Evolutionary conservation across 2,888 invertebrate species (phyloP).

Genomic region (Steromphala cineraria): DNA sequence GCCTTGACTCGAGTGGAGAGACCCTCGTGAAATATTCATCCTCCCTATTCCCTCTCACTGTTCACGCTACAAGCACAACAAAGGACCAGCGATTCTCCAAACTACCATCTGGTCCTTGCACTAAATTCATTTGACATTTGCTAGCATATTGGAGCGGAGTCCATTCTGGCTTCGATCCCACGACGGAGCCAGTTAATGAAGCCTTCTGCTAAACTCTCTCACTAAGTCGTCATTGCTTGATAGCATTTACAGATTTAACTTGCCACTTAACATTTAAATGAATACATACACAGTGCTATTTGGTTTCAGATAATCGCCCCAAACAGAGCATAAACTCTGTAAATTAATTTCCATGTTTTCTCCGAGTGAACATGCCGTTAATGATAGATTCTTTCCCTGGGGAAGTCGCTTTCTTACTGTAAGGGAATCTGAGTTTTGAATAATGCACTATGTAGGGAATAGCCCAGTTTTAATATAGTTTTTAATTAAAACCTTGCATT

Average conservation of each 20-base stretch:
- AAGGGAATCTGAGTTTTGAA: no score
- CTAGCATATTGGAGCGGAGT: neutral
- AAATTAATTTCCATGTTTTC: neutral
- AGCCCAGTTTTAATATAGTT: no score
- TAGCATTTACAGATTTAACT: neutral
- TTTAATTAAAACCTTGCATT: no score
- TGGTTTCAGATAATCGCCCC: neutral
- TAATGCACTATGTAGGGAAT: no score
- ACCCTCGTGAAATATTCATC: slow-evolving; percentile 1
- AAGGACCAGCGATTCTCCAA: slow-evolving; percentile 6
- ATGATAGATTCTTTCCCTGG: no score
- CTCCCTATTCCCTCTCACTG: neutral
- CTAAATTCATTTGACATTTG: slow-evolving; percentile 23
- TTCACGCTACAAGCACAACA: neutral
- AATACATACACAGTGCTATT: neutral
- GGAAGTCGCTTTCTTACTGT: no score
- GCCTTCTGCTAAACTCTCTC: neutral
- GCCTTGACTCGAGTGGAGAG: neutral
- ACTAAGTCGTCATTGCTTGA: neutral
- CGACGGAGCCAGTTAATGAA: neutral
- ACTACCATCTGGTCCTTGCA: slow-evolving; percentile 16
- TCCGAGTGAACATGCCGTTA: no score
- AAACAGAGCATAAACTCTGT: neutral
- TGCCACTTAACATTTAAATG: slow-evolving; percentile 10
- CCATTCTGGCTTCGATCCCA: neutral